Evolutionary conservation across 2,797 vertebrate genomes (phyloP), one percentile per base, ranked within the genome.

Genomic region (Spheniscus humboldti): DNA sequence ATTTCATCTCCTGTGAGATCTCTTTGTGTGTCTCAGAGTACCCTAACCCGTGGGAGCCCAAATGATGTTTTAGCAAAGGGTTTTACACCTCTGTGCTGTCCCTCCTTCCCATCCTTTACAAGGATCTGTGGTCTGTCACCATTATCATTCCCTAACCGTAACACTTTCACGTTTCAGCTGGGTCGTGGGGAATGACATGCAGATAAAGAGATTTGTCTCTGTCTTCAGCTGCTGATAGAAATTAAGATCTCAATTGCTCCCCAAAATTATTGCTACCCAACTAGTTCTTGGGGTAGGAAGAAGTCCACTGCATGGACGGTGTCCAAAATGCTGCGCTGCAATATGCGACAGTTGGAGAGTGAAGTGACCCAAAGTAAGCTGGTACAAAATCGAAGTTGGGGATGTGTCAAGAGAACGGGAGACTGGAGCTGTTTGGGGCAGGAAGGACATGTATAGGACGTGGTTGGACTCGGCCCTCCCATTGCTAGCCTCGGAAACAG

Each of bases 381-480:
- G 9, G 30, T 64, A 33, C 24, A 39, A 35, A 82, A 57, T 5
- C 53, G 20, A 62, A 66, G 8, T 18, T 78, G 69, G 28, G 17
- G 3, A 7, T 72, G 2, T 37, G 48, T 63, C 18, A 53, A 35
- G 30, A 75, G 47, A 75, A 75, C 20, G 23, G 52, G 59, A 69
- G 37, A 25, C 15, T n/a, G 18, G 47, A 84, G 31, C 50, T 79
- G 10, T 78, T 73, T 57, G 47, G 33, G 17, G 35, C 4, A 6
- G 39, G 31, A 68, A 77, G 37, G 50, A 45, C 7, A 3, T 0
- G 0, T 53, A 53, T 75, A 79, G 43, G n/a, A 76, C 0, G 0
- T 52, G n/a, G 19, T 13, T 66, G 55, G 37, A 50, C 19, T 86
- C 57, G 25, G 25, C 31, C 27, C 18, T 56, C 57, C 11, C 28